Evolutionary conservation across 2,797 vertebrate genomes (phyloP).

Genomic region (Austrolebias charrua): DNA sequence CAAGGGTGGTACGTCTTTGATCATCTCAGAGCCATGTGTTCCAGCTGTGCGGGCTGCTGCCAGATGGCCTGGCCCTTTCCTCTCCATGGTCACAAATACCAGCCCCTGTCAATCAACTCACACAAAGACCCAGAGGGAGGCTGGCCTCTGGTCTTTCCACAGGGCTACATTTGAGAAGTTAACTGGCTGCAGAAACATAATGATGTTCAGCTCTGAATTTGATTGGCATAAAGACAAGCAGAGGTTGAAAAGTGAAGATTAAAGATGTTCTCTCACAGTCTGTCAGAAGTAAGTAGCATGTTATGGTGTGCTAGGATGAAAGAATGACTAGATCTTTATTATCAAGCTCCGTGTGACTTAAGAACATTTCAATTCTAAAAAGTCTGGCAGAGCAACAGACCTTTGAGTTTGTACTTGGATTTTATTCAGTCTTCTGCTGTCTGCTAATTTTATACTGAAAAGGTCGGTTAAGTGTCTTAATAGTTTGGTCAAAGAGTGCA

Average conservation of each 20-base stretch:
- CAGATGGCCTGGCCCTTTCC: conserved; percentile 68
- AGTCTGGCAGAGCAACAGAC: neutral
- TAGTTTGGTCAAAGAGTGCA: conserved; percentile 7
- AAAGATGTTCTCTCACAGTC: conserved; percentile 45
- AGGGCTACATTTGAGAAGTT: conserved; percentile 40
- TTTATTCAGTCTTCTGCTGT: conserved; percentile 3
- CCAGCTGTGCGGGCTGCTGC: conserved; percentile 69
- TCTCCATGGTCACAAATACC: conserved; percentile 71
- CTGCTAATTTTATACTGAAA: conserved; percentile 14
- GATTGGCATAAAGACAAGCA: conserved; percentile 51
- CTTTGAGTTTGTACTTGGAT: neutral
- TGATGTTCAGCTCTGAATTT: conserved; percentile 51
- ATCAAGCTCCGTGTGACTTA: neutral
- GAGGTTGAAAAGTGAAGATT: conserved; percentile 52
- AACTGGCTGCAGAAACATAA: conserved; percentile 53
- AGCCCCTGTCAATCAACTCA: conserved; percentile 71
- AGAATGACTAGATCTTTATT: conserved; percentile 11
- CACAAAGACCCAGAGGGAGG: conserved; percentile 53
- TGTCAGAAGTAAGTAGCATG: conserved; percentile 31
- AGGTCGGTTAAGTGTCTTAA: conserved; percentile 11
- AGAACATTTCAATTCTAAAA: neutral
- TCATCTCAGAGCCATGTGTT: conserved; percentile 49
- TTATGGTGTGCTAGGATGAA: conserved; percentile 14
- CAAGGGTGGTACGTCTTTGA: conserved; percentile 36
- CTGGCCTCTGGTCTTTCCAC: conserved; percentile 39